Evolutionary conservation across 92 coral and sea anemone genomes (phyloP).

Genomic region (Bergia puertoricense): DNA sequence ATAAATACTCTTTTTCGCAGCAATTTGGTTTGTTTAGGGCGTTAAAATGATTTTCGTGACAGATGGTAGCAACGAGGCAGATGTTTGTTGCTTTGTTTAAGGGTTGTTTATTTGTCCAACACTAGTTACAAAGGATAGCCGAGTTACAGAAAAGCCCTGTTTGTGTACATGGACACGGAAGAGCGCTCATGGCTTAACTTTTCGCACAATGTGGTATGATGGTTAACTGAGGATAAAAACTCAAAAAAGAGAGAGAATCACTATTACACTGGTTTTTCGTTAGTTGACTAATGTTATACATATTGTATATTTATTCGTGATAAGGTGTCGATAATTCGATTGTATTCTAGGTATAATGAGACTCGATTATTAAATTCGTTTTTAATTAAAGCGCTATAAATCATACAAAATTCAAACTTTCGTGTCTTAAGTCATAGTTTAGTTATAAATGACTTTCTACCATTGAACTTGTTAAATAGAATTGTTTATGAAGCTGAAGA

Average conservation of each 20-base stretch:
- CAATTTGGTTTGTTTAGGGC: background rate
- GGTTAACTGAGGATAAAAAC: background rate
- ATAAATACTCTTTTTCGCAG: background rate
- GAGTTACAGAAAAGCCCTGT: background rate
- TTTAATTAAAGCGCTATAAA: background rate
- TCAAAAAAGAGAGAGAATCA: no score
- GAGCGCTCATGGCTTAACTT: background rate
- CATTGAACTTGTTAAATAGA: no score
- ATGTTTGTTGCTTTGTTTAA: constrained; percentile 22
- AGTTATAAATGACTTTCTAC: background rate
- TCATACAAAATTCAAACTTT: background rate
- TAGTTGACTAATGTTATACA: no score
- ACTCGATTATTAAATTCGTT: background rate
- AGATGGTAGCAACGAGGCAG: constrained; percentile 2
- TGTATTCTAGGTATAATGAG: no score
- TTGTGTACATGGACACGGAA: background rate
- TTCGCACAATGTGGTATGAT: background rate
- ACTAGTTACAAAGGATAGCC: background rate
- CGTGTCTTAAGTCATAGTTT: background rate
- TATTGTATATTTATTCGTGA: no score
- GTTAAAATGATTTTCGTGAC: constrained; percentile 5
- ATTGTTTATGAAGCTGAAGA: background rate
- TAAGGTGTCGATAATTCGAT: background rate
- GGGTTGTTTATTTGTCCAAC: background rate
- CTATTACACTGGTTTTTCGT: background rate